phyloP scores from a whole-genome alignment of 92 coral and sea anemone species.

The Umimayanthus kanabou region DNA sequence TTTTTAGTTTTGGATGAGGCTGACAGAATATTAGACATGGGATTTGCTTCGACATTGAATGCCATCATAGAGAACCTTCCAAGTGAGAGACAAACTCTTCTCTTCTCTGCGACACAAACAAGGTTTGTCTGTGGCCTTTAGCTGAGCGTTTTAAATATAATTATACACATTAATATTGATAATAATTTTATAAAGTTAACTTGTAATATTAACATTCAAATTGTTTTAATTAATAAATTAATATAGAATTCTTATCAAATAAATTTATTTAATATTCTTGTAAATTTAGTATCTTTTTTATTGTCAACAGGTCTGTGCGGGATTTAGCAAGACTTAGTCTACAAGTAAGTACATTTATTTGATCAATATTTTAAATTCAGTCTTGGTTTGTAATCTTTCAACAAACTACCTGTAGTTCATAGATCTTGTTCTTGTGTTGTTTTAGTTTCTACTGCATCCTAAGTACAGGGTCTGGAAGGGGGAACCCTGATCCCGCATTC shows the following conservation, averaged over 20 bases:
- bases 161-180: too few relatives aligned
- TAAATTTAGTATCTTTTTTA: too few relatives aligned
- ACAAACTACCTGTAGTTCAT: too few relatives aligned
- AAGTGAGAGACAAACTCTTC: conserved; percentile 88
- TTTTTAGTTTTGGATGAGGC: conserved; percentile 93
- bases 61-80: conserved; percentile 98
- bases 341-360: conserved; percentile 54
- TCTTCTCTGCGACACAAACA: conserved; percentile 99
- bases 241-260: too few relatives aligned
- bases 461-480: too few relatives aligned
- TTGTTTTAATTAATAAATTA: too few relatives aligned
- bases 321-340: conserved; percentile 95
- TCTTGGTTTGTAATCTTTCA: background rate
- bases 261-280: background rate
- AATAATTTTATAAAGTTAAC: too few relatives aligned
- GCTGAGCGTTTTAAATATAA: background rate
- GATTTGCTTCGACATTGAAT: conserved; percentile 89
- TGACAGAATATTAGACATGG: conserved; percentile 93
- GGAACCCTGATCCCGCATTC: too few relatives aligned
- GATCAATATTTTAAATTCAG: background rate
- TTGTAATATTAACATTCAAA: too few relatives aligned
- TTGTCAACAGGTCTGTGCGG: conserved; percentile 75
- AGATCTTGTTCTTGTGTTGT: too few relatives aligned
- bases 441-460: too few relatives aligned
- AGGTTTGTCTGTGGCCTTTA: conserved; percentile 44